Evolutionary conservation across 2,888 invertebrate genomes (phyloP).

Genomic region (Timema podura): DNA sequence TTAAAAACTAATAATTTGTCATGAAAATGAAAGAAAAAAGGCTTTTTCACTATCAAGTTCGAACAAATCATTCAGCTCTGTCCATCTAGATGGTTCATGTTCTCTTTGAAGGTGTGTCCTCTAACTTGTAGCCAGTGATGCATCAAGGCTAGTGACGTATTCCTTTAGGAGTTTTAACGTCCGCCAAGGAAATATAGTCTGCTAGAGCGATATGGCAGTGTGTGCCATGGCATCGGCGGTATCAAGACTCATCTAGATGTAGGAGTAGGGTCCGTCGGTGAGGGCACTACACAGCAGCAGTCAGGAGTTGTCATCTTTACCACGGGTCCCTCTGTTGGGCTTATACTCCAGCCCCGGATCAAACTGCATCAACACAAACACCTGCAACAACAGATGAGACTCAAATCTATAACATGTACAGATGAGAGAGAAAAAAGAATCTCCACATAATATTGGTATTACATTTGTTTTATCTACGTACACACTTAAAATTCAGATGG

Average conservation of each 20-base stretch:
- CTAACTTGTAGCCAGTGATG: not conserved
- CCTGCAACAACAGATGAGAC: slow-evolving; percentile 52
- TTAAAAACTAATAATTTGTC: too few relatives aligned
- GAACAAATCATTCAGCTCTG: too few relatives aligned
- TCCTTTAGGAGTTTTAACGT: not conserved
- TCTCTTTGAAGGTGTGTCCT: too few relatives aligned
- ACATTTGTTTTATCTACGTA: too few relatives aligned
- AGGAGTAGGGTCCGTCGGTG: slow-evolving; percentile 95
- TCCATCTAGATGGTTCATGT: too few relatives aligned
- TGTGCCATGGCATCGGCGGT: too few relatives aligned
- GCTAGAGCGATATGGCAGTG: slow-evolving; percentile 1
- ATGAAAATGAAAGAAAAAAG: too few relatives aligned
- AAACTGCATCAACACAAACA: slow-evolving; percentile 98
- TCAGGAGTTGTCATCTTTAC: slow-evolving; percentile 95
- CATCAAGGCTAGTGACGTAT: not conserved
- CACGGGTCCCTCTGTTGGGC: slow-evolving; percentile 69
- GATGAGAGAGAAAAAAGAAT: too few relatives aligned
- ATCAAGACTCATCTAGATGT: slow-evolving; percentile 54
- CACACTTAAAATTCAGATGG: too few relatives aligned
- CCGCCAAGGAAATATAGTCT: not conserved
- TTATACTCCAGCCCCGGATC: slow-evolving; percentile 97
- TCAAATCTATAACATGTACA: too few relatives aligned
- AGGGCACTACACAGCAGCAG: slow-evolving; percentile 99
- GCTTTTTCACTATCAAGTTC: too few relatives aligned
- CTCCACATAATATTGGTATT: too few relatives aligned